Conservation (phyloP, 2,888 invertebrate species). For the Mesochorus sp. region DNA sequence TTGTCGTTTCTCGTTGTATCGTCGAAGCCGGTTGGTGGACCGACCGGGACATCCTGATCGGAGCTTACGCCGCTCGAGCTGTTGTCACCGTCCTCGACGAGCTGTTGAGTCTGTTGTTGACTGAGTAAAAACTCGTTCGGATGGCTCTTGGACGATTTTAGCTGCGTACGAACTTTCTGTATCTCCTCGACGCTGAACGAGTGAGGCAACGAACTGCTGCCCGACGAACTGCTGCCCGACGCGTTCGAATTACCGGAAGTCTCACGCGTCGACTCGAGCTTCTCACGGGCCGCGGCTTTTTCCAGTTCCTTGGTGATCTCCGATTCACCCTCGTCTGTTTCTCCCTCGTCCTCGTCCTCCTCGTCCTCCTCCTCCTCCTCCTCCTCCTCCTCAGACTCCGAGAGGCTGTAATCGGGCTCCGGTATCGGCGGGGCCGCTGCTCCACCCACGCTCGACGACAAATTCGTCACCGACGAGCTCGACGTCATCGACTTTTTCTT, state of each 20-base stretch:
- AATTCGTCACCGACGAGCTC: conserved; percentile 81
- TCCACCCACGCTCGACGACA: conserved; percentile 73
- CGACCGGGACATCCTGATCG: conserved; percentile 89
- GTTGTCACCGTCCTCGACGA: conserved; percentile 91
- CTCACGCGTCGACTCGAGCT: conserved; percentile 81
- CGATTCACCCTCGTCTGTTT: conserved; percentile 84
- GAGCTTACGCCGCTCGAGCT: conserved; percentile 94
- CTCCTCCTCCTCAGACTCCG: conserved; percentile 91
- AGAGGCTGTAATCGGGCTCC: conserved; percentile 95
- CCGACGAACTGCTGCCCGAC: conserved; percentile 86
- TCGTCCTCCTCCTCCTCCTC: conserved; percentile 82
- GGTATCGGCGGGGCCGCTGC: conserved; percentile 91
- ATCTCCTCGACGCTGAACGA: conserved; percentile 95
- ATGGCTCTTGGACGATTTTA: conserved; percentile 93
- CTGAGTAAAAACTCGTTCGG: conserved; percentile 89
- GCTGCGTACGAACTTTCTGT: conserved; percentile 91
- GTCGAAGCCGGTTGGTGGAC: conserved; percentile 83
- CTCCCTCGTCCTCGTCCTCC: conserved; percentile 85
- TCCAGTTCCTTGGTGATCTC: conserved; percentile 84
- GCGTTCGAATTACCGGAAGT: conserved; percentile 82
- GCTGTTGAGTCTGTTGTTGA: conserved; percentile 81
- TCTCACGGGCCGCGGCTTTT: conserved; percentile 82
- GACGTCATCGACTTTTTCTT: conserved; percentile 80
- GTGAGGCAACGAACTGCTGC: conserved; percentile 90
- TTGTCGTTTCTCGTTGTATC: conserved; percentile 80